Evolutionary conservation across 2,113 vertebrate genomes (phyloP).

Genomic region (Apteryx owenii): DNA sequence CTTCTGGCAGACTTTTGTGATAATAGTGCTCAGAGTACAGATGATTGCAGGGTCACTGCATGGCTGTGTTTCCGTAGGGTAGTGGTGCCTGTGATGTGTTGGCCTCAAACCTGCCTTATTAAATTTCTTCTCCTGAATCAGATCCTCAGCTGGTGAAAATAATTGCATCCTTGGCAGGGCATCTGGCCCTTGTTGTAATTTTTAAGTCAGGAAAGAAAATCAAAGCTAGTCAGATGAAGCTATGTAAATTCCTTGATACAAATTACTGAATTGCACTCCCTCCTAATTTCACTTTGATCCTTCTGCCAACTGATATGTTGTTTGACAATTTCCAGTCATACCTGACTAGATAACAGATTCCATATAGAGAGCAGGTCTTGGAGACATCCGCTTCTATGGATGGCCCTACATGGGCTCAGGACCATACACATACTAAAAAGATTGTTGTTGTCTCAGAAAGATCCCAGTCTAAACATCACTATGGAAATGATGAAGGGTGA

Average conservation of each 20-base stretch:
- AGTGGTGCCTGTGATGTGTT: neutral
- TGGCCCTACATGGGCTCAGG: neutral
- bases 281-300: neutral
- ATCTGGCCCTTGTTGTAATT: neutral
- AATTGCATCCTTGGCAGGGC: neutral
- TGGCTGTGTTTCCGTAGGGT: neutral
- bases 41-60: neutral
- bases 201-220: neutral
- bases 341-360: neutral
- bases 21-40: neutral
- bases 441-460: neutral
- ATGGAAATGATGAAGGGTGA: neutral
- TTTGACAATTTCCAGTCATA: neutral
- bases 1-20: neutral
- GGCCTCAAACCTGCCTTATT: constrained; percentile 10
- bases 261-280: neutral
- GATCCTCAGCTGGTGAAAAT: neutral
- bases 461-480: neutral
- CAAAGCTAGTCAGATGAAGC: neutral
- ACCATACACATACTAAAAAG: accelerated
- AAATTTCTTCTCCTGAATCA: neutral
- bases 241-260: neutral
- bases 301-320: neutral
- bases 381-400: neutral
- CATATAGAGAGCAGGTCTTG: neutral